These are phyloP conservation scores for Lithophane socia DNA, from an alignment of 2,888 invertebrate genomes.

Conservation along the genomic window DNA sequence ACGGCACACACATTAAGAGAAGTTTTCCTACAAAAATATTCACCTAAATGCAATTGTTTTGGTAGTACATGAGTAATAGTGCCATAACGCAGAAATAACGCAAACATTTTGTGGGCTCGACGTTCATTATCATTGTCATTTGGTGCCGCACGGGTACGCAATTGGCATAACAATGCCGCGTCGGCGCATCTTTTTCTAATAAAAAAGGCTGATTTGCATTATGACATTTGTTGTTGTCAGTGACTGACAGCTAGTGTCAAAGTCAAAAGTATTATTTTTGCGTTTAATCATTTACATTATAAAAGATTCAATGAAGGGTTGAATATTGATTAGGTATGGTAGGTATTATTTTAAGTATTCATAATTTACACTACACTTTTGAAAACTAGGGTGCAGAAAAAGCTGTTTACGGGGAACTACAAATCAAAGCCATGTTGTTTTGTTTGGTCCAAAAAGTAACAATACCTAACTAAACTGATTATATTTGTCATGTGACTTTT, in stretches of 20 bases:
- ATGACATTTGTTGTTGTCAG: slow-evolving; percentile 73
- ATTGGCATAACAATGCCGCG: slow-evolving; percentile 78
- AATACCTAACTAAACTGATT: not conserved
- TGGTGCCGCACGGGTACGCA: slow-evolving; percentile 67
- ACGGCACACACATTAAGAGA: not conserved
- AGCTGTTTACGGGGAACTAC: not conserved
- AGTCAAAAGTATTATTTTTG: slow-evolving; percentile 62
- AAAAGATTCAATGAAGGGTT: slow-evolving; percentile 47
- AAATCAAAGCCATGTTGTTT: not conserved
- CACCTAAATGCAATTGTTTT: slow-evolving; percentile 54
- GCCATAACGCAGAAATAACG: slow-evolving; percentile 54
- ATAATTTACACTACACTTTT: slow-evolving; percentile 2
- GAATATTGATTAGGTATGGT: slow-evolving; percentile 46
- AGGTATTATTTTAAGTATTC: slow-evolving; percentile 25
- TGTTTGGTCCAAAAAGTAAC: not conserved
- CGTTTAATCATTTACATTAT: slow-evolving; percentile 42
- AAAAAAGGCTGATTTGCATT: slow-evolving; percentile 78
- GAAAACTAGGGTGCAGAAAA: not conserved
- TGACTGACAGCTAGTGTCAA: slow-evolving; percentile 67
- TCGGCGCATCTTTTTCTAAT: slow-evolving; percentile 75
- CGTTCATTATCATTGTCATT: slow-evolving; percentile 74
- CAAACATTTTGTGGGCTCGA: slow-evolving; percentile 71
- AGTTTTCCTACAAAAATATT: slow-evolving; percentile 3
- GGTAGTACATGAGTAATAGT: slow-evolving; percentile 59
- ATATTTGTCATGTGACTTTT: not conserved